A percentile compares a stretch with the other conserved stretches of the same genome.
Evolutionary conservation across 2,113 vertebrate genomes (phyloP).

Genomic region (Jacana jacana): DNA sequence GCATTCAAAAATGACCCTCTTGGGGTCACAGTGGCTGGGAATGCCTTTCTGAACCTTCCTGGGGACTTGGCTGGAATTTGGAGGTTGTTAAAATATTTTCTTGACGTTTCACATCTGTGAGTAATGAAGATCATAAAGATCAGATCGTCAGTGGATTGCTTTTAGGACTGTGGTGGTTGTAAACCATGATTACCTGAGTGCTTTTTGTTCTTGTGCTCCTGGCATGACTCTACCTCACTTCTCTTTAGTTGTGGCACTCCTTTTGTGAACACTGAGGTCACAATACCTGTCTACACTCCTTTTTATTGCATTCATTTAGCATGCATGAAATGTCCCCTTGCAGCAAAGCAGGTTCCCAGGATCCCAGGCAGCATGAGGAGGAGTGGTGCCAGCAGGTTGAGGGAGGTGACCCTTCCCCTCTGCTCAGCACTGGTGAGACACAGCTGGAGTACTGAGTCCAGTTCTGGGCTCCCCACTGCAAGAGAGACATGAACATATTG

Average conservation of each 20-base stretch:
- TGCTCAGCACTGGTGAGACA: not conserved
- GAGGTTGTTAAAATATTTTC: not conserved
- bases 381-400: not conserved
- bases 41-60: not conserved
- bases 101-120: not conserved
- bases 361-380: not conserved
- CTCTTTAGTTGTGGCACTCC: not conserved
- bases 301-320: not conserved
- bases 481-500: not conserved
- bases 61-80: not conserved
- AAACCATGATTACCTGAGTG: not conserved
- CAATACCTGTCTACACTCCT: not conserved
- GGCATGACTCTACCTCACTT: not conserved
- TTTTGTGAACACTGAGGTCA: not conserved
- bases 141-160: not conserved
- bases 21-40: not conserved
- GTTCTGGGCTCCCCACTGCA: not conserved
- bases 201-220: not conserved
- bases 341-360: not conserved
- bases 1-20: not conserved
- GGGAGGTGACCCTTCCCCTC: not conserved
- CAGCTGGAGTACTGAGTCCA: not conserved
- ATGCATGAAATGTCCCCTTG: not conserved
- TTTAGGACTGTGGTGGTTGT: not conserved
- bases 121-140: not conserved